These are phyloP conservation scores for Baryphthengus martii DNA, from an alignment of 2,113 vertebrate species.

Conservation along the genomic window DNA sequence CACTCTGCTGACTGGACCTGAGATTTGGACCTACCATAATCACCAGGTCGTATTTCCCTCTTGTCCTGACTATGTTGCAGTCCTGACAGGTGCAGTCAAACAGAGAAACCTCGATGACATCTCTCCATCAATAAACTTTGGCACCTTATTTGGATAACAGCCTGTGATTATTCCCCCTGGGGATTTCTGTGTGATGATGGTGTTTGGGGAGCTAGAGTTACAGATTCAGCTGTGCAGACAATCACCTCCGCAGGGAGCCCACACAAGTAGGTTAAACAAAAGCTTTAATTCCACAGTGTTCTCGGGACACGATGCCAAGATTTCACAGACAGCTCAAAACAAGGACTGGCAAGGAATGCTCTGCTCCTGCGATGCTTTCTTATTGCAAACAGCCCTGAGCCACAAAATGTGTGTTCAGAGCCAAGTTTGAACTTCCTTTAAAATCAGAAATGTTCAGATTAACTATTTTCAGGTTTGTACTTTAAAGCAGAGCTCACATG, in stretches of 20 bases:
- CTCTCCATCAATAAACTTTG: not conserved
- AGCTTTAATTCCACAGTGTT: constrained; percentile 14
- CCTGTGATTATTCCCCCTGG: not conserved
- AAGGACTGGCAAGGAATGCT: constrained; percentile 8
- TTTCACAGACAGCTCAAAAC: not conserved
- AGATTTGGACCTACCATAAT: not conserved
- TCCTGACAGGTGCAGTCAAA: not conserved
- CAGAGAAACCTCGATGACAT: not conserved
- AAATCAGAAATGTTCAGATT: not conserved
- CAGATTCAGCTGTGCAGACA: not conserved
- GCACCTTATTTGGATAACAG: not conserved
- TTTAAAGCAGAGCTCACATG: not conserved
- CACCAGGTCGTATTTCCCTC: not conserved
- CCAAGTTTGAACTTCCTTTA: not conserved
- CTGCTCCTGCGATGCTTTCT: constrained; percentile 6
- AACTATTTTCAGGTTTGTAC: not conserved
- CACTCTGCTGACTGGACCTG: not conserved
- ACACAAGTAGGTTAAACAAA: constrained; percentile 64
- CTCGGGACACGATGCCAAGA: not conserved
- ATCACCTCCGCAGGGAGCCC: constrained; percentile 32
- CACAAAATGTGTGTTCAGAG: not conserved
- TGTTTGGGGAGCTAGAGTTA: not conserved
- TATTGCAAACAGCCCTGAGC: not conserved
- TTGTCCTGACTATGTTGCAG: not conserved
- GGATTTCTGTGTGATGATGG: not conserved